Evolutionary conservation across 2,888 invertebrate species (phyloP).

Genomic region (Sturmia bella): DNA sequence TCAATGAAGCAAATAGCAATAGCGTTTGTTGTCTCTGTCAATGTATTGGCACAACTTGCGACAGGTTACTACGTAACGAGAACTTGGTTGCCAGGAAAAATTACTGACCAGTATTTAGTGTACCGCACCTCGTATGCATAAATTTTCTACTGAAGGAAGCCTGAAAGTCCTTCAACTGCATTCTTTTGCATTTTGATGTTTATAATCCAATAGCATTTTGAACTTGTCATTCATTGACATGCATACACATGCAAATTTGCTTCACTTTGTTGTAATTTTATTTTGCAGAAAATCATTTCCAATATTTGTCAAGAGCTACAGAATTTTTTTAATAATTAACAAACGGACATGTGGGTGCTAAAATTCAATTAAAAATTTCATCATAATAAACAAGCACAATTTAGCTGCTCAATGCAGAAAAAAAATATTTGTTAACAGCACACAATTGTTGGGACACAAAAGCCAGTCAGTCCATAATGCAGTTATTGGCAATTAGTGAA

Average conservation of each 20-base stretch:
- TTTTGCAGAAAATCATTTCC: conserved; percentile 35
- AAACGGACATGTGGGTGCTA: conserved; percentile 4
- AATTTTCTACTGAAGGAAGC: no score
- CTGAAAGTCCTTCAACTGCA: no score
- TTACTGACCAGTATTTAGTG: no score
- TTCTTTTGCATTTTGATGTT: not conserved
- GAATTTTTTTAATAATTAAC: conserved; percentile 22
- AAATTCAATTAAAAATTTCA: conserved; percentile 53
- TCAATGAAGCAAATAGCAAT: no score
- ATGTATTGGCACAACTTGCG: no score
- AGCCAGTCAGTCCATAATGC: conserved; percentile 23
- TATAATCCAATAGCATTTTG: not conserved
- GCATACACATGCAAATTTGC: not conserved
- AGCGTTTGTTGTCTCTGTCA: no score
- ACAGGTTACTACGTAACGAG: no score
- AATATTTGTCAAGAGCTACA: not conserved
- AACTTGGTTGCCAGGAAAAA: no score
- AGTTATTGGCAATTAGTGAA: conserved; percentile 53
- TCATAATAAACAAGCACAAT: conserved; percentile 21
- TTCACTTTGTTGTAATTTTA: conserved; percentile 6
- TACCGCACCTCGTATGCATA: no score
- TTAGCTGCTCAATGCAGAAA: not conserved
- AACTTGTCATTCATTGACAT: conserved; percentile 2
- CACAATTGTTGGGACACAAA: conserved; percentile 39
- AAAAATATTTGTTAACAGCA: conserved; percentile 21